Conservation (phyloP, 1,140 invertebrate genomes). For the Grapholita molesta region DNA sequence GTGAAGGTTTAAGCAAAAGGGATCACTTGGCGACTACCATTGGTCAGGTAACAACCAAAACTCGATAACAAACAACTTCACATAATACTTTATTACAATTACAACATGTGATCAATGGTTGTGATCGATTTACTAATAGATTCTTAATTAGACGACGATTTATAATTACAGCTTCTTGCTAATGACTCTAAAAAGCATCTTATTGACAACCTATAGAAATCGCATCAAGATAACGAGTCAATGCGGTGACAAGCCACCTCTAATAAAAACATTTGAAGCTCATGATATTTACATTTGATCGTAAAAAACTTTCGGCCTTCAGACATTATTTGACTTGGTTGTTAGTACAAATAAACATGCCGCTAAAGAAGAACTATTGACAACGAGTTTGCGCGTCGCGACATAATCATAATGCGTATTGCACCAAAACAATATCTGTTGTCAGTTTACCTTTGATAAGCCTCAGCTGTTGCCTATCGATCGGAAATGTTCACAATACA, state of each 20-base stretch:
- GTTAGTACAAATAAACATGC: not conserved
- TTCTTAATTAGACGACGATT: too few species aligned
- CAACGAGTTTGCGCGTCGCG: not conserved
- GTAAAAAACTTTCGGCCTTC: not conserved
- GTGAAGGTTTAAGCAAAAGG: not conserved
- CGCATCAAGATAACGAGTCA: too few species aligned
- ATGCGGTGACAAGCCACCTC: too few species aligned
- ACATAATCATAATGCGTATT: not conserved
- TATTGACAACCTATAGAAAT: too few species aligned
- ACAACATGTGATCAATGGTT: too few species aligned
- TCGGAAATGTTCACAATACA: conserved; percentile 31
- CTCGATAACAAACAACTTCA: too few species aligned
- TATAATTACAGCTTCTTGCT: too few species aligned
- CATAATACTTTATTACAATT: too few species aligned
- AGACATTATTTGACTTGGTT: not conserved
- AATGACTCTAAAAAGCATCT: too few species aligned
- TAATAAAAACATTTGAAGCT: too few species aligned
- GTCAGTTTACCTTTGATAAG: conserved; percentile 48
- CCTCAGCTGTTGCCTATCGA: conserved; percentile 64
- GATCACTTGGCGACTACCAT: not conserved
- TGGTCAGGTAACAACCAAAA: not conserved
- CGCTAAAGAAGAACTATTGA: not conserved
- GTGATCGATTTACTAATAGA: too few species aligned
- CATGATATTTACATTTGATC: too few species aligned
- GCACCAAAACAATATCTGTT: conserved; percentile 13